Conservation (phyloP, 2,113 vertebrate species). For the human (Homo sapiens) region DNA sequence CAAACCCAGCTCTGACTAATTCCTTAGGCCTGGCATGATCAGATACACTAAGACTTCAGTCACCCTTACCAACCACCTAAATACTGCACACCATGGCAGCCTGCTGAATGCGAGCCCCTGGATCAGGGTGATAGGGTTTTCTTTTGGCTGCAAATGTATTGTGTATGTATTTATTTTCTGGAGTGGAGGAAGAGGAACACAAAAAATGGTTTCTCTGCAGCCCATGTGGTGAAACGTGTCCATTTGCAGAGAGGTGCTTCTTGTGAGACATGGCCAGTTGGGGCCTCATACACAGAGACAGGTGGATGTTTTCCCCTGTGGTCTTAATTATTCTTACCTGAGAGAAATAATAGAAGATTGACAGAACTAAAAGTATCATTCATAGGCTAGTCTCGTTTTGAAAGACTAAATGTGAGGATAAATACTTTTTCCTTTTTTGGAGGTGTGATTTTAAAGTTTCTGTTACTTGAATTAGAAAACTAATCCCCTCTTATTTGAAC, state of each 20-base stretch:
- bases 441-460: background rate
- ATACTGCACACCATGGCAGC: background rate
- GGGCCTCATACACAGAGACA: background rate
- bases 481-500: background rate
- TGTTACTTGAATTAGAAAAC: background rate
- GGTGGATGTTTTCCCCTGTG: too few relatives aligned
- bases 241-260: background rate
- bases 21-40: conserved; percentile 61
- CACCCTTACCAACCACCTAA: conserved; percentile 30
- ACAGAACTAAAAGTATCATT: background rate
- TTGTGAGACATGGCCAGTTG: background rate
- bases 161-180: conserved; percentile 50
- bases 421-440: background rate
- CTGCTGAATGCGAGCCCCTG: background rate
- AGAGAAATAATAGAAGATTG: background rate
- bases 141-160: conserved; percentile 19
- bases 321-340: background rate
- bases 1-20: conserved; percentile 57
- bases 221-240: background rate
- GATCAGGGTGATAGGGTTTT: background rate
- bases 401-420: background rate
- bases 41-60: conserved; percentile 37
- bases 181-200: background rate
- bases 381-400: background rate
- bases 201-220: background rate